Percentiles rank a stretch among this genome's conserved stretches.
Evolutionary conservation across 2,113 vertebrate genomes (phyloP).

Genomic region (Melanerpes formicivorus): DNA sequence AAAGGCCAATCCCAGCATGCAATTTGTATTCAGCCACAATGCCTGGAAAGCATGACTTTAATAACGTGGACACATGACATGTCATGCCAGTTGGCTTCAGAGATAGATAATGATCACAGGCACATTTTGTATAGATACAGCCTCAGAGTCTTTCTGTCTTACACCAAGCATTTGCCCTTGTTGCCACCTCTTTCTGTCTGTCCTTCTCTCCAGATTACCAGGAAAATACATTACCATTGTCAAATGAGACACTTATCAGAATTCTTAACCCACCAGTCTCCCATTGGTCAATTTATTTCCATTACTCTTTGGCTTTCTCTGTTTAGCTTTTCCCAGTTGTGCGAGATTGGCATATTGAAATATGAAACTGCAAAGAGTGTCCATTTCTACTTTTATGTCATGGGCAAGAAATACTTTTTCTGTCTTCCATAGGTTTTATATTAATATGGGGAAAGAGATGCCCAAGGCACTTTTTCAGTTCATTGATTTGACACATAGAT

Average conservation of each 20-base stretch:
- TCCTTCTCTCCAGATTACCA: not conserved
- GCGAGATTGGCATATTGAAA: not conserved
- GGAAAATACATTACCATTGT: not conserved
- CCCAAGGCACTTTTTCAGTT: not conserved
- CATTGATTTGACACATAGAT: not conserved
- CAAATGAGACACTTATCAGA: not conserved
- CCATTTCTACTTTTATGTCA: not conserved
- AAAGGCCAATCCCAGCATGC: constrained; percentile 55
- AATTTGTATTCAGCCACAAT: constrained; percentile 7
- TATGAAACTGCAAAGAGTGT: not conserved
- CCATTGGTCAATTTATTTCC: not conserved
- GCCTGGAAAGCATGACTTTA: constrained; percentile 40
- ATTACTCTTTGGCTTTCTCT: not conserved
- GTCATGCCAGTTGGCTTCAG: constrained; percentile 39
- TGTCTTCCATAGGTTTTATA: not conserved
- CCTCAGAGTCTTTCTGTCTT: not conserved
- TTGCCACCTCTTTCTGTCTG: not conserved
- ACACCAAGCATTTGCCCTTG: not conserved
- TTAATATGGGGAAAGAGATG: not conserved
- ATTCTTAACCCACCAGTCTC: not conserved
- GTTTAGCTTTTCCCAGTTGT: not conserved
- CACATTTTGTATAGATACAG: not conserved
- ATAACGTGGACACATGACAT: constrained; percentile 14
- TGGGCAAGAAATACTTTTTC: not conserved
- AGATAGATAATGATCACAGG: not conserved